Base-by-base conservation (phyloP, 1,140 invertebrate genomes). In the Hyles vespertilio region DNA sequence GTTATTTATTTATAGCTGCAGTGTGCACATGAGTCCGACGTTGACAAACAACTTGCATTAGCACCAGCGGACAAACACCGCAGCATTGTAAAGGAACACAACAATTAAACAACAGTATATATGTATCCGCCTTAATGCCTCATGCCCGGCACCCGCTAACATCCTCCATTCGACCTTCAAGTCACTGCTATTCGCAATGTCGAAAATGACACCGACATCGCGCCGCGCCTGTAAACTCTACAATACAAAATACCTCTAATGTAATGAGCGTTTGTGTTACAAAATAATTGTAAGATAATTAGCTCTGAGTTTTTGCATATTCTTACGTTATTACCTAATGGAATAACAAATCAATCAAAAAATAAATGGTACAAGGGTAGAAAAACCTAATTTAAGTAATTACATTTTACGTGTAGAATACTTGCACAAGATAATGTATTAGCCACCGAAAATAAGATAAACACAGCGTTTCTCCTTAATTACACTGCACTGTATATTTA, bases 21-120 rank as follows among this genome's bases (percentile, higher is more conserved):
- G 70, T 75, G 70, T 66, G 67, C 69, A 73, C 67, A 66, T 48
- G 72, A 40, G 36, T 62, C 53, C 72, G 79, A 81, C 84, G 77
- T 79, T 82, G 80, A 82, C 76, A 84, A 84, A 87, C 79, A 87
- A 81, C 72, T 70, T 72, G 72, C 72, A 74, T 75, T 71, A 71
- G 65, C 65, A 71, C 57, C 65, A 69, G 61, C 65, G 61, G 59
- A 58, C 61, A 61, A 58, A 46, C 52, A 51, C 56, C 59, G 53
- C 64, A 34, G 33, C 56, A 65, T 55, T 53, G 55, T 51, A 61
- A 46, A 68, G 58, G 66, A 67, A 71, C 65, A 74, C 67, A 58
- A 60, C 59, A 45, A 61, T 65, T 65, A 65, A 22, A 22, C 22
- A 22, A 22, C 22, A 22, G 22, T 22, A 22, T 22, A 2, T 22